Base-by-base conservation (phyloP, 2,113 vertebrate genomes). In the Leucosticte australis region DNA sequence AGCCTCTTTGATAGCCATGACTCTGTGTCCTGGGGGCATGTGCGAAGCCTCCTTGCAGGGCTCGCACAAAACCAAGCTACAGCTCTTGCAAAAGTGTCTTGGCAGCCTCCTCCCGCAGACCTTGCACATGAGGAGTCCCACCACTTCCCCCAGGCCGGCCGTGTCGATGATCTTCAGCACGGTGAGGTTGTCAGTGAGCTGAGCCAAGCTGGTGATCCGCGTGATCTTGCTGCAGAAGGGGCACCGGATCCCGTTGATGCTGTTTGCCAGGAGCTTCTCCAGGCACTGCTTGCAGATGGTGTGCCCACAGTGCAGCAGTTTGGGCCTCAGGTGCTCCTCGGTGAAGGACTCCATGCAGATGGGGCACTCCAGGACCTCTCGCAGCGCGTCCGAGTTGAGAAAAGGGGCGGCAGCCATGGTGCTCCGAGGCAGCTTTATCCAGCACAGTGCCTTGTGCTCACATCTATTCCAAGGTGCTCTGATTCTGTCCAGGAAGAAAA, bases 181-280 rank as follows among this genome's bases (percentile, higher is more conserved):
- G 0, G 99, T 99, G 26, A 99, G 98, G 93, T 99, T 99, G 97
- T 99, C 99, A 0, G 99, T 98, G 96, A 99, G 97, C 96, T 99
- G 99, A 15, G 98, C 97, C 95, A 99, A 97, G 93, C 97, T 99
- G 75, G 98, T 99, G 97, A 99, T 99, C 26, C 99, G 98, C 0
- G 99, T 99, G 62, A 99, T 98, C 95, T 98, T 99, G 97, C 99
- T 99, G 96, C 99, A 99, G 62, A 99, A 99, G 33, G 99, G 99
- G 91, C 99, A 99, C 49, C 99, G 99, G 39, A 99, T 99, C 2
- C 99, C 99, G 0, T 99, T 99, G 91, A 99, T 99, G 85, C 98
- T 99, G 69, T 98, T 99, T 10, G 99, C 99, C 69, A 99, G 97
- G 21, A 99, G 98, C 95, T 99, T 99, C 96, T 99, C 99, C 42